Base-by-base conservation (phyloP, 2,888 invertebrate species). In the Drosophila putrida region DNA sequence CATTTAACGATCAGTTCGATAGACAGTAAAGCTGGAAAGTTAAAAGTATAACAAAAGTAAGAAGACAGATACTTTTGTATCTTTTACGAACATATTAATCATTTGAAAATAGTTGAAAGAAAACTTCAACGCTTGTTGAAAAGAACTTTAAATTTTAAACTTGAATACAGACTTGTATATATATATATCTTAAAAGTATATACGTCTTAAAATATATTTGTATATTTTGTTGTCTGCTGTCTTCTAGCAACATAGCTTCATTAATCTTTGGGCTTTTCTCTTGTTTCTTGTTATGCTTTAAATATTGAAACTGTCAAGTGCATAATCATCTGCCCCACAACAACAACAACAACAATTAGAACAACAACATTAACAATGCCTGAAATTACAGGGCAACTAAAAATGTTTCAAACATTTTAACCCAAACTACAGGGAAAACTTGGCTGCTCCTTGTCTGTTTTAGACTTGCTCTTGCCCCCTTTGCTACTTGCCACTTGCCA, bases 251-350 rank as follows among this genome's bases (percentile, higher is more conserved):
- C 58, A 31, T 62, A 51, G 47, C 47, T 70, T 69, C 82, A 82
- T 82, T 82, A 82, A 88, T 82, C 88, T 82, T 78, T 11, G 9
- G 60, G 59, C 68, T 59, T 73, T 55, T 33, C 66, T 50, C 58
- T 20, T 49, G 75, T 75, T 43, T 59, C 77, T 78, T 75, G 75
- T 84, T 77, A 54, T 55, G 67, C 67, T 58, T 81, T 81, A 82
- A 84, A 82, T 88, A 82, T 82, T 82, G 86, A 85, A 76, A 82
- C 80, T 82, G 82, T 85, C 86, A 88, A 82, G 68, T 70, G 74
- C 80, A 82, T 77, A 71, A 82, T 78, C 85, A 87, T 75, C 66
- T 66, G 44, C 31, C 47, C 53, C 41, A 59, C 59, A 59, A 59
- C 15, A 59, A 25, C 55, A 55, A 27, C 54, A 46, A 35, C 13